These are phyloP conservation scores for Aurelia aurita DNA, from an alignment of 30 jellyfish, hydroid and myxozoan genomes.

Conservation along the genomic window DNA sequence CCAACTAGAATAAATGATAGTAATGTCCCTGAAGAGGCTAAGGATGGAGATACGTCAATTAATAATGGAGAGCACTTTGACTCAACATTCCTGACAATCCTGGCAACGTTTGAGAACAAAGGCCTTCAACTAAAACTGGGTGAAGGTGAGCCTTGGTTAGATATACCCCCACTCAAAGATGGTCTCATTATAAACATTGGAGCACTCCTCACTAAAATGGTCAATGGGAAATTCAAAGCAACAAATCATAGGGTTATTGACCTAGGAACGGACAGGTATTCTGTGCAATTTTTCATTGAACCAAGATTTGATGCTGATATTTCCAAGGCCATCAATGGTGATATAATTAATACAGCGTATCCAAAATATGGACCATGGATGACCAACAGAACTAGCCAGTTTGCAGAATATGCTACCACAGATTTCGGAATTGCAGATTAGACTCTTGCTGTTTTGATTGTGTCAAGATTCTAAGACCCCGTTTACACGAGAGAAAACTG, in stretches of 20 bases:
- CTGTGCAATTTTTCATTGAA: conserved; percentile 83
- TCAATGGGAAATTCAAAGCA: conserved; percentile 58
- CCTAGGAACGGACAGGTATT: conserved; percentile 72
- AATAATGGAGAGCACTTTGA: conserved; percentile 91
- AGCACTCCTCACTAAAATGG: conserved; percentile 54
- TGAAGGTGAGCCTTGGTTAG: conserved; percentile 74
- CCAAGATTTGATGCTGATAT: conserved; percentile 82
- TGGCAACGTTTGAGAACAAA: conserved; percentile 69
- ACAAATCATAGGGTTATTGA: conserved; percentile 90
- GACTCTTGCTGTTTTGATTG: background rate
- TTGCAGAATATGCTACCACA: conserved; percentile 84
- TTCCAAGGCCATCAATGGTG: conserved; percentile 76
- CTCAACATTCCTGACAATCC: conserved; percentile 67
- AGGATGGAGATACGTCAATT: conserved; percentile 67
- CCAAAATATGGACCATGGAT: conserved; percentile 88
- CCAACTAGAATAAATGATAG: conserved; percentile 69
- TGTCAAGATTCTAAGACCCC: no score
- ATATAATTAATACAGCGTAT: conserved; percentile 22
- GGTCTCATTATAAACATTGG: conserved; percentile 74
- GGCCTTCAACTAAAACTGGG: conserved; percentile 84
- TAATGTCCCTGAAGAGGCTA: conserved; percentile 78
- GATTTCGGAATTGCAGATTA: conserved; percentile 88
- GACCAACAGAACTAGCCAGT: conserved; percentile 88
- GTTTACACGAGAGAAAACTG: no score
- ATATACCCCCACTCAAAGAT: conserved; percentile 71